Conservation (phyloP, 2,113 vertebrate species). For the Pteruthius melanotis region DNA sequence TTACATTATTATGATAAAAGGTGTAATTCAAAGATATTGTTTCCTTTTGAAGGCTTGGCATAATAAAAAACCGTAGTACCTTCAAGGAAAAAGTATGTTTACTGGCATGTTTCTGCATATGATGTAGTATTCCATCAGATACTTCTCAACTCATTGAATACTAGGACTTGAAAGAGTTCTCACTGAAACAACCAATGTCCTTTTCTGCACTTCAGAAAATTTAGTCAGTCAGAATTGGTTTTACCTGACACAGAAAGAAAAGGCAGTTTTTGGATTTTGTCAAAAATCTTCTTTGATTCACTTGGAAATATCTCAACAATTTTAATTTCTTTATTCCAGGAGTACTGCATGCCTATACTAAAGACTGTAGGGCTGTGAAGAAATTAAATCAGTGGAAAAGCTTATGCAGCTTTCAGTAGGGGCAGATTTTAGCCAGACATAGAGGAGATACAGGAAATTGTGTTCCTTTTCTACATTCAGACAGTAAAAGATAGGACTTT, state of each 20-base stretch:
- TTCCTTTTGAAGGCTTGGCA: background rate
- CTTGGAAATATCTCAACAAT: background rate
- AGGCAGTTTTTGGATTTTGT: background rate
- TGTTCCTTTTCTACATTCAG: background rate
- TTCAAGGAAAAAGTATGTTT: background rate
- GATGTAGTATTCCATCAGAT: background rate
- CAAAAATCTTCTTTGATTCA: background rate
- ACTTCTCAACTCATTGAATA: background rate
- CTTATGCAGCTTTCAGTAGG: background rate
- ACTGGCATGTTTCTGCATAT: background rate
- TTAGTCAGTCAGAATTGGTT: background rate
- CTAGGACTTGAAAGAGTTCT: background rate
- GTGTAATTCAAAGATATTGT: background rate
- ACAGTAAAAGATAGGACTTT: background rate
- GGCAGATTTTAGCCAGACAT: background rate
- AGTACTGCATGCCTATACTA: background rate
- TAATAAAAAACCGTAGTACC: background rate
- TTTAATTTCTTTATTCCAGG: background rate
- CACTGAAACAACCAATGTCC: fast-evolving
- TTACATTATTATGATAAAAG: background rate
- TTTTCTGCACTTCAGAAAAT: background rate
- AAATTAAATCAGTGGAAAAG: background rate
- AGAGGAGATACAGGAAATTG: background rate
- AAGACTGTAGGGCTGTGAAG: background rate
- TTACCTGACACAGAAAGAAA: background rate